Evolutionary conservation across 2,113 vertebrate genomes (phyloP).

Genomic region (Festucalex cinctus): DNA sequence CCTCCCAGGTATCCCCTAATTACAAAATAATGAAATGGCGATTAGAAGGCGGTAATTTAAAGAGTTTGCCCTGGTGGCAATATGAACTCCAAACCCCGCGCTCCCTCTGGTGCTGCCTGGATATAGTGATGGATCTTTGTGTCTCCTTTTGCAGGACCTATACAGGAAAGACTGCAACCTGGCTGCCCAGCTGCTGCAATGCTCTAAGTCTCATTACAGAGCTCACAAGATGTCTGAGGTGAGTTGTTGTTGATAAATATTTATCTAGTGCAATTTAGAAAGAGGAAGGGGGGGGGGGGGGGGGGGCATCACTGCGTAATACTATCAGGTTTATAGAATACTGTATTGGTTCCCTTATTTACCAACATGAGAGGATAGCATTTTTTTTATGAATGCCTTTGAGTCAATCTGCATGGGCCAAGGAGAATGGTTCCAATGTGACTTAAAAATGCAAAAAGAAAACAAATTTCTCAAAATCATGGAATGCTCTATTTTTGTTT

Average conservation of each 20-base stretch:
- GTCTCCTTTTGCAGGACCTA: slow-evolving; percentile 78
- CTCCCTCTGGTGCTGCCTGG: background rate
- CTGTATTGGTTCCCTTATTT: too few species aligned
- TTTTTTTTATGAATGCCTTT: too few species aligned
- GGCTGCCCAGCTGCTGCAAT: slow-evolving; percentile 91
- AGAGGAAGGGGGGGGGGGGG: too few species aligned
- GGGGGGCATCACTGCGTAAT: background rate
- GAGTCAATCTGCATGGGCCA: too few species aligned
- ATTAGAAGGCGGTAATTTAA: slow-evolving; percentile 7
- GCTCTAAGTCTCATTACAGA: slow-evolving; percentile 89
- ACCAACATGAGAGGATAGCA: too few species aligned
- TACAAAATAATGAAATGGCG: slow-evolving; percentile 17
- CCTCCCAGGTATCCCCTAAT: background rate
- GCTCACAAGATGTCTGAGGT: slow-evolving; percentile 92
- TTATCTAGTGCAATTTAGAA: too few species aligned
- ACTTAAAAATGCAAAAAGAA: too few species aligned
- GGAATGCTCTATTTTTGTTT: too few species aligned
- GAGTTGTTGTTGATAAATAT: slow-evolving; percentile 37
- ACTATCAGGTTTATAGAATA: background rate
- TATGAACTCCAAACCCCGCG: background rate
- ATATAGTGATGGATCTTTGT: slow-evolving; percentile 25
- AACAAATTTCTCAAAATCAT: too few species aligned
- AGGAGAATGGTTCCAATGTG: too few species aligned
- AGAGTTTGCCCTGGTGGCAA: slow-evolving; percentile 8
- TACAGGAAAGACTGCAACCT: slow-evolving; percentile 97